Base-by-base conservation (phyloP, 1,140 invertebrate species). In the Drosophila sp. region DNA sequence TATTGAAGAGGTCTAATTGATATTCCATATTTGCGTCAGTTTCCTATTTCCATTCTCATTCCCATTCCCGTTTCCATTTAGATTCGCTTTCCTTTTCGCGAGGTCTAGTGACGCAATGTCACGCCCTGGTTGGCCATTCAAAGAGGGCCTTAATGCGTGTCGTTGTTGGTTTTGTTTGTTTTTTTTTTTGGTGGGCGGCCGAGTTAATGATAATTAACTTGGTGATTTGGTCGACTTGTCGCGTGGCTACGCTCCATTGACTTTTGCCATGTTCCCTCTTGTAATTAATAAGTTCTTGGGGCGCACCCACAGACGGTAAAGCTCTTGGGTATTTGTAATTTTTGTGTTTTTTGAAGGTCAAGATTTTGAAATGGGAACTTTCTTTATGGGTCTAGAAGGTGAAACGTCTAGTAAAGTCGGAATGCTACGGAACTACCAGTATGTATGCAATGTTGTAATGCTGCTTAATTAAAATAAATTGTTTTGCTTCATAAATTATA, bases 161-260 rank as follows among this genome's bases (percentile, higher is more conserved):
- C 57, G 44, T 50, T 50, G 44, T 33, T 17, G 3, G 55, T 56
- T 11, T 8, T 17, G 17, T 44, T 17, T 23, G 35, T 58, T 72
- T 57, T 68, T 76, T 66, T 47, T 75, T 78, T 75, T 47, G 68
- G 74, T 60, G 47, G 56, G 56, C 60, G 38, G 44, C 41, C 58
- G 29, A 32, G 17, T 29, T 76, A 71, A 76, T 76, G 61, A 68
- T 79, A 87, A 86, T 86, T 87, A 82, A 79, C 64, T 86, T 79
- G 74, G 65, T 66, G 63, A 78, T 72, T 86, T 72, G 70, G 64
- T 56, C 57, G 57, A 56, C 62, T 68, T 68, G 75, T 83, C 83
- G 83, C 83, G 80, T 87, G 83, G 84, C 70, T 66, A 70, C 84
- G 55, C 83, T 76, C 60, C 76, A 86, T 86, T 86, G 84, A 55